Conservation (phyloP, 92 coral and sea anemone species). For the Plumapathes pennacea region DNA sequence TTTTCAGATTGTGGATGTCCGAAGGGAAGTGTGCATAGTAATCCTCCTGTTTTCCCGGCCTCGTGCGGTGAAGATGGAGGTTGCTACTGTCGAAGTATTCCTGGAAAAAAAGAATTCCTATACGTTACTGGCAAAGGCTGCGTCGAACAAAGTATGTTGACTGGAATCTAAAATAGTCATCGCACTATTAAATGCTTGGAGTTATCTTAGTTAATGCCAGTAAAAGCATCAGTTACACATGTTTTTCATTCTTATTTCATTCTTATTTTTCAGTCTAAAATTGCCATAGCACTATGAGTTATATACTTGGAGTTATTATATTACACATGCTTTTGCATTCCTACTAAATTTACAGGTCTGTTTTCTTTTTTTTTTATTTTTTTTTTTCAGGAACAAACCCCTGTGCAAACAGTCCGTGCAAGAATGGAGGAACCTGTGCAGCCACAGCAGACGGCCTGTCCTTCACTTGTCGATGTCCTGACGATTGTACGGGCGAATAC, state of each 20-base stretch:
- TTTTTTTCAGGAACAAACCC: slow-evolving; percentile 26
- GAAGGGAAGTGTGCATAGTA: slow-evolving; percentile 20
- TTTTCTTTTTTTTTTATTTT: neutral
- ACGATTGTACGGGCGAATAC: slow-evolving; percentile 27
- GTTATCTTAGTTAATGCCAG: too few relatives aligned
- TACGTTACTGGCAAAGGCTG: slow-evolving; percentile 12
- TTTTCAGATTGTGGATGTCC: slow-evolving; percentile 61
- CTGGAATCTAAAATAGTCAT: too few relatives aligned
- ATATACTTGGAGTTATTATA: neutral
- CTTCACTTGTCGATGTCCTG: slow-evolving; percentile 57
- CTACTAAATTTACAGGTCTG: neutral
- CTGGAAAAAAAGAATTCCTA: too few relatives aligned
- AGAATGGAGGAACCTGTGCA: slow-evolving; percentile 47
- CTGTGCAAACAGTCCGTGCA: slow-evolving; percentile 41
- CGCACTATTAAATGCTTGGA: too few relatives aligned
- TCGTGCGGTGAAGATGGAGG: slow-evolving; percentile 42
- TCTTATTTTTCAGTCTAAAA: neutral
- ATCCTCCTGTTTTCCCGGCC: slow-evolving; percentile 44
- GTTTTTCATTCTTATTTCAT: neutral
- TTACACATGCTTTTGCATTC: neutral
- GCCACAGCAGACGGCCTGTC: slow-evolving; percentile 19
- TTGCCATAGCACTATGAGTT: neutral
- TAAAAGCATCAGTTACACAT: too few relatives aligned
- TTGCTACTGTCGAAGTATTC: slow-evolving; percentile 29
- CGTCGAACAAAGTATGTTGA: slow-evolving; percentile 13